Evolutionary conservation across 1,140 invertebrate species (phyloP).

Genomic region (Dinothrombium tinctorium): DNA sequence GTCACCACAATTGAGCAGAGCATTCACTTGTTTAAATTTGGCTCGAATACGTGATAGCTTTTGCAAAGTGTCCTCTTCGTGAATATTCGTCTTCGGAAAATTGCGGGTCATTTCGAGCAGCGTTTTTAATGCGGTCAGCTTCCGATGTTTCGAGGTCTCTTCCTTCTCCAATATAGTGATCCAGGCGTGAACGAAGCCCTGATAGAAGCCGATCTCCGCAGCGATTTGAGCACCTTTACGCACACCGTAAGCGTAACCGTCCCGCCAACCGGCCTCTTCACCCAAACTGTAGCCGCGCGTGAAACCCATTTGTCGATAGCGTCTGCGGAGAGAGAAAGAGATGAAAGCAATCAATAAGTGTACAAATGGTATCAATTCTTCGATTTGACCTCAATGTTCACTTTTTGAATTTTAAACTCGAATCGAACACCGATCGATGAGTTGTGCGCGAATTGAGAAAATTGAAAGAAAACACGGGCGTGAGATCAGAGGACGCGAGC

Average conservation of each 20-base stretch:
- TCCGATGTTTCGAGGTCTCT: constrained; percentile 15
- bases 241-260: constrained; percentile 17
- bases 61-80: constrained; percentile 15
- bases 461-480: background rate
- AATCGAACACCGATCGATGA: background rate
- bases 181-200: constrained; percentile 18
- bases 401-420: background rate
- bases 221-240: constrained; percentile 17
- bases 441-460: too few species aligned
- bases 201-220: constrained; percentile 18
- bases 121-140: constrained; percentile 15
- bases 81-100: constrained; percentile 16
- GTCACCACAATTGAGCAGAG: constrained; percentile 4
- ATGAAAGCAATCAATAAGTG: background rate
- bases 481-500: background rate
- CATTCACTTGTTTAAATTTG: constrained; percentile 15
- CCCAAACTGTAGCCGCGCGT: constrained; percentile 17
- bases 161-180: constrained; percentile 16
- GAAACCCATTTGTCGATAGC: constrained; percentile 17
- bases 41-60: constrained; percentile 12
- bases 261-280: constrained; percentile 18
- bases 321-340: background rate
- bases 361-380: background rate
- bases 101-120: constrained; percentile 17
- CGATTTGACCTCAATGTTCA: background rate